A percentile compares a stretch with the other conserved stretches of the same genome.
These are phyloP conservation scores for Coptotermes formosanus DNA, from an alignment of 1,140 invertebrate species.

Conservation along the genomic window DNA sequence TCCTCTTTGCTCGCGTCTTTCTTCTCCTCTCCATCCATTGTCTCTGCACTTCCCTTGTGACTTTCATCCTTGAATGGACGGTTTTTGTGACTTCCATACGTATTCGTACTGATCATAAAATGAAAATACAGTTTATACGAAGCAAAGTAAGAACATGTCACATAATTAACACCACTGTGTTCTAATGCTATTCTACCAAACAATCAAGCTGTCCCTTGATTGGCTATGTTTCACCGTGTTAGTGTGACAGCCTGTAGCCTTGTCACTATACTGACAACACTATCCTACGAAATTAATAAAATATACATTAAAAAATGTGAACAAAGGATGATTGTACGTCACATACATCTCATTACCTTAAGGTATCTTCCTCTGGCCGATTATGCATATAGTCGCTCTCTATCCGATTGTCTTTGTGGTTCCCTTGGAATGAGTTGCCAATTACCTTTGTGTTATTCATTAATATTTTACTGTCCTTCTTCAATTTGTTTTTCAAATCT, in stretches of 20 bases:
- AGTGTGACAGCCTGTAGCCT: too few species aligned
- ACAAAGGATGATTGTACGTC: too few species aligned
- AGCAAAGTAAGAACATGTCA: background rate
- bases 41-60: conserved; percentile 81
- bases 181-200: too few species aligned
- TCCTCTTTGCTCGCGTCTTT: conserved; percentile 90
- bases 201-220: too few species aligned
- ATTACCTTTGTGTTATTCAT: conserved; percentile 71
- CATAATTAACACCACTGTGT: background rate
- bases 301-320: too few species aligned
- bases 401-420: conserved; percentile 71
- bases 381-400: conserved; percentile 50
- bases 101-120: conserved; percentile 74
- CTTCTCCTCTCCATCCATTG: conserved; percentile 82
- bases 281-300: too few species aligned
- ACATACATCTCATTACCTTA: conserved; percentile 43
- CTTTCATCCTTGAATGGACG: conserved; percentile 83
- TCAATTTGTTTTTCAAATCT: conserved; percentile 70
- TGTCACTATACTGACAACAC: too few species aligned
- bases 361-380: conserved; percentile 52
- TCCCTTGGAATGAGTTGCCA: conserved; percentile 59
- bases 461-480: conserved; percentile 64
- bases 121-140: background rate
- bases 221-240: too few species aligned
- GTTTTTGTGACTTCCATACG: conserved; percentile 89